phyloP scores from a whole-genome alignment of 2,797 vertebrate species.

The Enteromius afrohamiltoni region DNA sequence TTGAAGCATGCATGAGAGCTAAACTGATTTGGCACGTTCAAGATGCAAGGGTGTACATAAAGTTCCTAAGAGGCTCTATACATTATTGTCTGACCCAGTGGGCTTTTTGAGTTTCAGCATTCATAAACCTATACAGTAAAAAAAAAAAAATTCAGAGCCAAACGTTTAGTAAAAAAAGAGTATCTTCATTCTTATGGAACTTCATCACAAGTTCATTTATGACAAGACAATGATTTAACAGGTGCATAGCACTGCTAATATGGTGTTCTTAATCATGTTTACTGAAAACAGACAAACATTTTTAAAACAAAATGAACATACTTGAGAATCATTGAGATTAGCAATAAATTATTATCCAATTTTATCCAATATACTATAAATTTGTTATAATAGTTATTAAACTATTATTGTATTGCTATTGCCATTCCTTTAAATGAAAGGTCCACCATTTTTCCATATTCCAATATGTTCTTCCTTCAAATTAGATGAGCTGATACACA shows the following conservation, averaged over 20 bases:
- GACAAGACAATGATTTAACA: background rate
- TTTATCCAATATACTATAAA: no score
- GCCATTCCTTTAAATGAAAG: background rate
- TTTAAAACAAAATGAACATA: background rate
- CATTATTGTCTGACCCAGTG: background rate
- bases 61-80: background rate
- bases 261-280: background rate
- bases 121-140: background rate
- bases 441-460: no score
- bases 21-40: background rate
- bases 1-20: background rate
- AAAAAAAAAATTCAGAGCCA: background rate
- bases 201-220: background rate
- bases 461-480: no score
- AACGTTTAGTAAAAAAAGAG: background rate
- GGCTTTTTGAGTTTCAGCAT: background rate
- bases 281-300: background rate
- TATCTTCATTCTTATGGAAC: background rate
- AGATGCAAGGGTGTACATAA: background rate
- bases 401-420: background rate
- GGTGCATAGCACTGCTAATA: background rate
- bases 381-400: no score
- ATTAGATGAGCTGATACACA: no score
- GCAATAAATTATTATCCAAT: no score
- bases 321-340: no score